A percentile compares a stretch with the other conserved stretches of the same genome.
Evolutionary conservation across 35 echinoderm and acorn worm species (phyloP).

Genomic region (Heliocidaris erythrogramma): DNA sequence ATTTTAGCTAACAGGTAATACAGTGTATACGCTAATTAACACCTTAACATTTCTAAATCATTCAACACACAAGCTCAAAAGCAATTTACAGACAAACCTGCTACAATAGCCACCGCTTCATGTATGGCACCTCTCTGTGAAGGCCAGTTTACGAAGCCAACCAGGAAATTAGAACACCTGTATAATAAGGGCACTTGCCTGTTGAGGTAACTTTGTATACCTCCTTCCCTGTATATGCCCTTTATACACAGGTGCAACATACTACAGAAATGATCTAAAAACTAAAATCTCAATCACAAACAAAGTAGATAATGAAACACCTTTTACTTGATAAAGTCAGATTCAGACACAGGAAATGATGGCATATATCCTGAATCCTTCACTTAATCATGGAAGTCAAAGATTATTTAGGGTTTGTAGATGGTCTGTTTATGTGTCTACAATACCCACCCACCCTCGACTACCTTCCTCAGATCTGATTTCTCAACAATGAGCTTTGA

Average conservation of each 20-base stretch:
- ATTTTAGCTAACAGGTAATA: background rate
- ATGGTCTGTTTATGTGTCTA: too few species aligned
- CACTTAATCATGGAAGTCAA: too few species aligned
- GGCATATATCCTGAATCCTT: too few species aligned
- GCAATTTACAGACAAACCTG: background rate
- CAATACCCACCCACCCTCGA: too few species aligned
- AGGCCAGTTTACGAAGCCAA: background rate
- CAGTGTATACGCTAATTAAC: background rate
- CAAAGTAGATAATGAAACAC: too few species aligned
- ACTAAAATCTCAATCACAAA: background rate
- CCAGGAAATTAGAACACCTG: too few species aligned
- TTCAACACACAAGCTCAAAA: background rate
- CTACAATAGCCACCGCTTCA: background rate
- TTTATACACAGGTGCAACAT: background rate
- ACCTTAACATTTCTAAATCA: background rate
- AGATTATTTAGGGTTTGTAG: too few species aligned
- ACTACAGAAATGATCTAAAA: background rate
- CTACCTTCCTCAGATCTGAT: too few species aligned
- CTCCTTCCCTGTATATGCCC: background rate
- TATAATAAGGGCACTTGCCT: background rate
- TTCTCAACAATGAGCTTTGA: too few species aligned
- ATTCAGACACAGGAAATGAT: too few species aligned
- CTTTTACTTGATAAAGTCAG: too few species aligned
- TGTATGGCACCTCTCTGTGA: too few species aligned
- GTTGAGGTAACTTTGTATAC: background rate